Evolutionary conservation across 2,888 invertebrate genomes (phyloP), one percentile per base, ranked within the genome.

Genomic region (Drosophila peninsularis): DNA sequence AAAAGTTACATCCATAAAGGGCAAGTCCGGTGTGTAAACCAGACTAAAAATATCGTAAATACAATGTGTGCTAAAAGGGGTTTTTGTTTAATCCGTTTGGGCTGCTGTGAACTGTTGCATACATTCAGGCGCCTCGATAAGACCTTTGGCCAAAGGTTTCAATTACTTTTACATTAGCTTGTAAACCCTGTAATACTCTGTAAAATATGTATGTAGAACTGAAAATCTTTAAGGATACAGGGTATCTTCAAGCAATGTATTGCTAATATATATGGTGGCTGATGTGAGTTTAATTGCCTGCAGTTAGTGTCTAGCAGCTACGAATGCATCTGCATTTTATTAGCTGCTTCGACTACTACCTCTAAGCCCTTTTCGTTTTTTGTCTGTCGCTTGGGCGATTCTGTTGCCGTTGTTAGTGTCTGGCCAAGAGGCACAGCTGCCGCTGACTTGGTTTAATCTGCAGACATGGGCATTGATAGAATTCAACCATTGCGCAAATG

Each of bases 271-370:
- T 10, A n/a, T 36, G n/a, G 0, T 42, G 32, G 19, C 36, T 53
- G 63, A 70, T 70, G 52, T 27, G 36, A 41, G 24, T 56, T 70
- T 70, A 53, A 71, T 47, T 34, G 63, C 32, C 30, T 9, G 39
- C 62, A 49, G 34, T 70, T 49, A 54, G 39, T 49, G 24, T 67
- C 21, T 52, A 34, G 13, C 32, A 34, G n/a, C 34, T 13, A 11
- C 6, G 39, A 3, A 24, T 13, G 9, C 62, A 39, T 50, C 56
- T 70, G 71, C 57, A 57, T 70, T 70, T 64, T 71, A 71, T 70
- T 53, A 71, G 53, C 70, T 71, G 57, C 37, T 52, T 42, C 54
- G 45, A 34, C 17, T 19, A 10, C 21, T 34, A n/a, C 27, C 30
- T 62, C 42, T 55, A 50, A 41, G 11, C 32, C 10, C 4, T 5